A percentile compares a stretch with the other conserved stretches of the same genome.
Evolutionary conservation across 2,113 vertebrate species (phyloP).

Genomic region (Uria aalge): DNA sequence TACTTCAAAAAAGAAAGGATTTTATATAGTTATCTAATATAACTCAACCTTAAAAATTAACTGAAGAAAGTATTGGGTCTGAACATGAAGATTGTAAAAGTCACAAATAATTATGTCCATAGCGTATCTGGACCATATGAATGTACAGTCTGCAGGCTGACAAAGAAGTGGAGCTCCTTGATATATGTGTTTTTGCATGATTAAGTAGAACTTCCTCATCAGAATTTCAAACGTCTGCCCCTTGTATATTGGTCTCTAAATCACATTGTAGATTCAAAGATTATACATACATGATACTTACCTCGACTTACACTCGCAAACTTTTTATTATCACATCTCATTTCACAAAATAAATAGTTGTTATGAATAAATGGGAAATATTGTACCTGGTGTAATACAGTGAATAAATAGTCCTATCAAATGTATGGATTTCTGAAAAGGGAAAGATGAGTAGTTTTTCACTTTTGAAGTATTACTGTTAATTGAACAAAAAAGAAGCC

Average conservation of each 20-base stretch:
- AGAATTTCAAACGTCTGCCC: slow-evolving; percentile 49
- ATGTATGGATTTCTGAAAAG: background rate
- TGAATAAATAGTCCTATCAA: background rate
- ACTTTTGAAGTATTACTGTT: background rate
- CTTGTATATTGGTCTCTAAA: background rate
- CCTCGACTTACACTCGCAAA: background rate
- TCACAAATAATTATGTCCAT: background rate
- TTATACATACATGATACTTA: background rate
- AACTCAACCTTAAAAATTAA: background rate
- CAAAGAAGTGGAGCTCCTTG: background rate
- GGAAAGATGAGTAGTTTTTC: background rate
- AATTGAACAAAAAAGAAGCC: background rate
- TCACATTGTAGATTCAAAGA: background rate
- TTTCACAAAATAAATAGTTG: background rate
- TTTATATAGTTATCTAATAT: background rate
- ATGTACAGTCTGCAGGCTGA: background rate
- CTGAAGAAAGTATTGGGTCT: background rate
- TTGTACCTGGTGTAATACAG: background rate
- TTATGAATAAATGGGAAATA: background rate
- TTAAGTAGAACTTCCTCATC: slow-evolving; percentile 46
- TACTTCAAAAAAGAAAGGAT: background rate
- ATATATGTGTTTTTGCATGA: background rate
- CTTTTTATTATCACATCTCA: background rate
- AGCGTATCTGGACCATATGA: slow-evolving; percentile 12
- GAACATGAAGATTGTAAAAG: slow-evolving; percentile 8